Conservation (phyloP, 2,888 invertebrate species). For the Cinara cedri region DNA sequence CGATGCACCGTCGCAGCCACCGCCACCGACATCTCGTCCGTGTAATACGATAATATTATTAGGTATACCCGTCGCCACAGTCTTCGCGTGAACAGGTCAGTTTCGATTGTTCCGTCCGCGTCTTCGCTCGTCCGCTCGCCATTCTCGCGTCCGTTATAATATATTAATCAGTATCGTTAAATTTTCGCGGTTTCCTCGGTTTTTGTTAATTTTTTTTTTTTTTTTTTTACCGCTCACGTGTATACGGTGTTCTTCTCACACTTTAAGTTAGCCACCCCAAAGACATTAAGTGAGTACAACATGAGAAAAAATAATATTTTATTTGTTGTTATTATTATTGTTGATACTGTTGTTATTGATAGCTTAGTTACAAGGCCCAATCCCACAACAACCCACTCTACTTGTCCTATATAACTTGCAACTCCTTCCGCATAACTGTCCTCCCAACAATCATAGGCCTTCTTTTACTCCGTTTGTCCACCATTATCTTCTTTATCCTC, state of each 20-base stretch:
- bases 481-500: no score
- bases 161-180: background rate
- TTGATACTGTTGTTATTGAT: no score
- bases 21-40: background rate
- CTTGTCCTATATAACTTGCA: no score
- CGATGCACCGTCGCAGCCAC: conserved; percentile 33
- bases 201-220: background rate
- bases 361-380: background rate
- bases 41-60: conserved; percentile 18
- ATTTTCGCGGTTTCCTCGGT: background rate
- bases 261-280: background rate
- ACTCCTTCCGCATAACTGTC: no score
- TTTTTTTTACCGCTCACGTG: background rate
- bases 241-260: conserved; percentile 43
- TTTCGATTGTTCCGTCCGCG: conserved; percentile 34
- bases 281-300: conserved; percentile 37
- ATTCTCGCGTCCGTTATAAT: background rate
- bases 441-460: no score
- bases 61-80: conserved; percentile 47
- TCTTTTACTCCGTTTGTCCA: no score
- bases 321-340: background rate
- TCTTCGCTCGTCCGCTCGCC: conserved; percentile 14
- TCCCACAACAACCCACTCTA: no score
- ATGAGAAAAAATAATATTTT: no score
- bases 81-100: conserved; percentile 52